Base-by-base conservation (phyloP, 2,113 vertebrate genomes). In the Ceratotherium simum region DNA sequence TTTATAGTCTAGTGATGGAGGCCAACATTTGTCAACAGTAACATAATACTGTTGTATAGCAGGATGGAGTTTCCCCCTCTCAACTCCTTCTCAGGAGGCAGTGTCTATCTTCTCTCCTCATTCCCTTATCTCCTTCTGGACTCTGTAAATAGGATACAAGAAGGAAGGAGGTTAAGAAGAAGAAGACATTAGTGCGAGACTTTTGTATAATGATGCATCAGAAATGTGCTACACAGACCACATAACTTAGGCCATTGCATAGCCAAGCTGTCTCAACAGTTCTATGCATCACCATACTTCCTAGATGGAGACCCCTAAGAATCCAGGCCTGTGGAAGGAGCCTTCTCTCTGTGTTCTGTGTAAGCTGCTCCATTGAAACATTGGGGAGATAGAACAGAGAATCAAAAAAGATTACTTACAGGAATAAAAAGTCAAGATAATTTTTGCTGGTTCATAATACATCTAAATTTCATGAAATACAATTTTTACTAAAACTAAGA, bases 11-110 rank as follows among this genome's bases (percentile, higher is more conserved):
- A 31, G 70, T 3, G 29, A 36, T 1, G 3, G 69, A 11, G 46
- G 88, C 12, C 42, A 33, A 14, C 1, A 1, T 5, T 21, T 11
- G 1, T 12, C 48, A 8, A 1, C 0, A 8, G 9, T 0, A 23
- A 4, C 6, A 1, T 1, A 4, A 0, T 0, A 6, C 10, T 42
- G 5, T 42, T 42, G 42, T 5, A 21, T 6, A 8, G 29, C 56
- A 62, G 21, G 1, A 27, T 8, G 2, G 48, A 1, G 17, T 46
- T 17, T 29, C 16, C 20, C 13, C 3, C 39, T 31, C 31, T n/a
- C 6, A 29, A 3, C 2, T 1, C 20, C 16, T 65, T 54, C 48
- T 56, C 25, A 1, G 23, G 17, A 11, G 21, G 29, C 16, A 3
- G 16, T 1, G 10, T 12, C 16, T 8, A 2, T 58, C 29, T 42